Base-by-base conservation (phyloP, 2,888 invertebrate genomes). In the Bellardia bayeri region DNA sequence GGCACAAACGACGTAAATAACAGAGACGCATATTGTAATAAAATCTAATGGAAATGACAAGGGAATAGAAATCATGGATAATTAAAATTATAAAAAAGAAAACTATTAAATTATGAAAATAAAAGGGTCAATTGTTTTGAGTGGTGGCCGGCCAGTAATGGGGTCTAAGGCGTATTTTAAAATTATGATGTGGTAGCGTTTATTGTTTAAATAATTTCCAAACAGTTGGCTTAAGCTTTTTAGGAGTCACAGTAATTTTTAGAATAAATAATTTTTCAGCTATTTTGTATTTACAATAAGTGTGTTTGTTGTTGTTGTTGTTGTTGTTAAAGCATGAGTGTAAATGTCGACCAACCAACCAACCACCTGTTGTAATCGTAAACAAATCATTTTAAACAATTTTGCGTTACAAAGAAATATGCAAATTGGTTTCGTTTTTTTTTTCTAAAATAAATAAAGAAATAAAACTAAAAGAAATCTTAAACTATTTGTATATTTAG, bases 351-450 rank as follows among this genome's bases (percentile, higher is more conserved):
- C 0, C 30, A 45, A 64, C 66, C 82, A 68, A 49, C 8, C 42
- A 2, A 64, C 66, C 82, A 75, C 74, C 68, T 75, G 82, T 75
- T 75, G 63, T 37, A 75, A 51, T 56, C 33, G 45, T 49, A 37
- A 68, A 69, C n/a, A 63, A 71, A 64, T 42, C 11, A 80, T 54
- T 42, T 71, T 2, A 51, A 68, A 33, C 8, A 68, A 33, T 56
- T 69, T 61, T 45, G 11, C 13, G 2, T 49, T 49, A 63, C 16
- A 30, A 45, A 40, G 16, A n/a, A 49, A 69, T 40, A 66, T 66
- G 54, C 54, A 66, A 76, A 76, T 76, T 16, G 16, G 16, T 40
- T 13, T 23, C 2, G n/a, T 56, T 16, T 3, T 23, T 3, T 23
- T 23, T 54, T 7, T 23, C 8, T 56, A n/a, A 8, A 45, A 13